Percentiles rank a stretch among this genome's conserved stretches.
phyloP scores from a whole-genome alignment of 2,797 vertebrate genomes.

The Falco biarmicus region DNA sequence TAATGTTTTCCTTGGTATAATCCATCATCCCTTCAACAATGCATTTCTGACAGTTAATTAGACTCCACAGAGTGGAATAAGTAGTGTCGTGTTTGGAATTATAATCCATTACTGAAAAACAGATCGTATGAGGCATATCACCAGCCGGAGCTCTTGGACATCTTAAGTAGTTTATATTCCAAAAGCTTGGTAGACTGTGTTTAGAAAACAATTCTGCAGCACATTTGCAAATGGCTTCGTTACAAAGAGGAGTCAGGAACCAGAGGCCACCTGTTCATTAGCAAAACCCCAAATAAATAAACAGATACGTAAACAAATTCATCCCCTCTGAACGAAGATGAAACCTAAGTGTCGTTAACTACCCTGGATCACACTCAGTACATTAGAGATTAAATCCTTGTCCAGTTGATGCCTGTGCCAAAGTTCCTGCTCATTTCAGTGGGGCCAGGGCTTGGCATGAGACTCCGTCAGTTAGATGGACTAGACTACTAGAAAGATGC shows the following conservation, averaged over 20 bases:
- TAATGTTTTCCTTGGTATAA: slow-evolving; percentile 80
- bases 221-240: slow-evolving; percentile 22
- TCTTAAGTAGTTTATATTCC: slow-evolving; percentile 46
- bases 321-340: neutral
- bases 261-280: neutral
- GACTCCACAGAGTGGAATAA: slow-evolving; percentile 83
- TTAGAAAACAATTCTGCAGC: slow-evolving; percentile 10
- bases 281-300: neutral
- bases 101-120: slow-evolving; percentile 63
- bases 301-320: neutral
- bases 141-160: slow-evolving; percentile 24
- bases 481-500: neutral
- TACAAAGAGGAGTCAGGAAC: neutral
- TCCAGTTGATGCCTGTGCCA: neutral
- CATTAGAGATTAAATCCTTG: neutral
- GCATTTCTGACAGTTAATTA: slow-evolving; percentile 90
- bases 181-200: slow-evolving; percentile 11
- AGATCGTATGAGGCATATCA: slow-evolving; percentile 15
- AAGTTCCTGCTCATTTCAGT: neutral
- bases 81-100: slow-evolving; percentile 79
- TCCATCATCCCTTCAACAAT: slow-evolving; percentile 86
- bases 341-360: neutral
- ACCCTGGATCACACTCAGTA: neutral
- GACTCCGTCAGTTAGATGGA: neutral
- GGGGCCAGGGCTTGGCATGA: neutral